Evolutionary conservation across 2,888 invertebrate species (phyloP).

Genomic region (Drosophila antonietae): DNA sequence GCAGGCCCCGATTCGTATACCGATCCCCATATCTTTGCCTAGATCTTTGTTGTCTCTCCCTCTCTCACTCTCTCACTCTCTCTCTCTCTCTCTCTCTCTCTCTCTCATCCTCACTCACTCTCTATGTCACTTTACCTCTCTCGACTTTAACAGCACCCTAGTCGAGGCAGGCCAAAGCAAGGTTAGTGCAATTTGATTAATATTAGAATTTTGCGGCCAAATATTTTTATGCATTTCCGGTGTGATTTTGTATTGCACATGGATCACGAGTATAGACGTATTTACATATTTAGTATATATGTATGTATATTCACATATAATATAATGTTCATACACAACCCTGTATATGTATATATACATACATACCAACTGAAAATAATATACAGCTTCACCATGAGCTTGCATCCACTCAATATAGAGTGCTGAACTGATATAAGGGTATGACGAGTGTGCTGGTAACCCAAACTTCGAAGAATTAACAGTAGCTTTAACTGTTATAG

Average conservation of each 20-base stretch:
- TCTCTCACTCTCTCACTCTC: background rate
- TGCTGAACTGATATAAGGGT: background rate
- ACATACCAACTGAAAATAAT: too few species aligned
- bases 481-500: background rate
- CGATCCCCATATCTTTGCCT: conserved; percentile 20
- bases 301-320: too few species aligned
- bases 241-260: conserved; percentile 33
- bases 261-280: background rate
- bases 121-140: background rate
- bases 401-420: background rate
- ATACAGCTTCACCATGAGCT: background rate
- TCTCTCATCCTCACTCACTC: too few species aligned
- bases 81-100: too few species aligned
- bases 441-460: background rate
- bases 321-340: too few species aligned
- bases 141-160: background rate
- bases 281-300: background rate
- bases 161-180: conserved; percentile 40
- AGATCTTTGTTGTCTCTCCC: conserved; percentile 23
- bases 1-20: conserved; percentile 1
- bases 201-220: conserved; percentile 56
- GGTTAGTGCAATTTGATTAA: conserved; percentile 59
- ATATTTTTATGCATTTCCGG: conserved; percentile 61
- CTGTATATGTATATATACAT: background rate
- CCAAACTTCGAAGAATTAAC: background rate